Percentiles rank a stretch among this genome's conserved stretches.
These are phyloP conservation scores for Unio pictorum DNA, from an alignment of 2,888 invertebrate species.

Conservation along the genomic window DNA sequence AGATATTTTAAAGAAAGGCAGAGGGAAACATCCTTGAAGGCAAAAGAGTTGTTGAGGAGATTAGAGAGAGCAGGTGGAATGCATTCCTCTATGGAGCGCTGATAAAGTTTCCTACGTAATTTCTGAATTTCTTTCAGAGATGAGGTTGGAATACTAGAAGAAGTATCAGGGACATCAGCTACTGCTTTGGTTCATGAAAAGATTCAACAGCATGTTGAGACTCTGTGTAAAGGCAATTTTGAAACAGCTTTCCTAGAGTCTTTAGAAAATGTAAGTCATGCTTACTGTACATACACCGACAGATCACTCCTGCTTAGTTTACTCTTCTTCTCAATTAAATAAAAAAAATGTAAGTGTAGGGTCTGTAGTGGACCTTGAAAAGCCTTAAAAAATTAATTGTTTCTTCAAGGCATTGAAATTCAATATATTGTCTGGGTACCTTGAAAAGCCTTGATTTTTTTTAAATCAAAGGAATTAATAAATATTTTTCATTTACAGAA, in stretches of 20 bases:
- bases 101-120: slow-evolving; percentile 1
- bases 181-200: slow-evolving; percentile 87
- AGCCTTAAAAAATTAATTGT: no score
- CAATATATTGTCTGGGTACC: no score
- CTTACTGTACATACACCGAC: not conserved
- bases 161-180: slow-evolving; percentile 87
- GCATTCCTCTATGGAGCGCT: no score
- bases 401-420: no score
- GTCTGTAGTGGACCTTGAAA: no score
- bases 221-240: slow-evolving; percentile 88
- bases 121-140: slow-evolving; percentile 46
- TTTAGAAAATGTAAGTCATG: slow-evolving; percentile 79
- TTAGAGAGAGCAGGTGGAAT: no score
- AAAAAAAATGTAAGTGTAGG: slow-evolving; percentile 77
- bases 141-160: slow-evolving; percentile 82
- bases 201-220: slow-evolving; percentile 88
- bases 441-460: no score
- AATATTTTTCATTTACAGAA: no score
- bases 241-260: slow-evolving; percentile 85
- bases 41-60: no score
- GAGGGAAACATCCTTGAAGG: no score
- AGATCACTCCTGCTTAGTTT: not conserved
- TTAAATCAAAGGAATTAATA: no score
- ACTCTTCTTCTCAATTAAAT: slow-evolving; percentile 83
- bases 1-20: no score